phyloP scores from a whole-genome alignment of 2,797 vertebrate species.

The Rhinophrynus dorsalis region DNA sequence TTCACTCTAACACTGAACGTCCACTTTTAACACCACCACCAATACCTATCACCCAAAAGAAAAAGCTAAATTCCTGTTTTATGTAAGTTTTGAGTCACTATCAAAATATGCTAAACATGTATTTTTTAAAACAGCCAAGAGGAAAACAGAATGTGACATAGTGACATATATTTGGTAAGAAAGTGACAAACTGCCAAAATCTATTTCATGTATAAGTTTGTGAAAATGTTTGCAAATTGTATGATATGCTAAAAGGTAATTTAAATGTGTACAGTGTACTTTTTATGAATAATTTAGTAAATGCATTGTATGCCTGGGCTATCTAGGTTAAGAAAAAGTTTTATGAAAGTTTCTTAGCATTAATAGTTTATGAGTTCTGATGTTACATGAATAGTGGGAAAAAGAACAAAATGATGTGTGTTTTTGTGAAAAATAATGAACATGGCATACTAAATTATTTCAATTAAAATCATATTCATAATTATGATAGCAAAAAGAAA shows the following conservation, averaged over 20 bases:
- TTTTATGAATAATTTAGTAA: conserved; percentile 44
- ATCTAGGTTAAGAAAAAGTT: conserved; percentile 40
- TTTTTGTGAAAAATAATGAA: background rate
- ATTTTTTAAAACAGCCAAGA: conserved; percentile 20
- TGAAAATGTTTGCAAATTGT: conserved; percentile 45
- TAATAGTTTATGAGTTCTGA: conserved; percentile 35
- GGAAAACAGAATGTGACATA: conserved; percentile 35
- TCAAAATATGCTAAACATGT: conserved; percentile 18
- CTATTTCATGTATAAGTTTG: conserved; percentile 39
- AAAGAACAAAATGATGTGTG: conserved; percentile 20
- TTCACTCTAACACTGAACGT: too few species aligned
- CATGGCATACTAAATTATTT: background rate
- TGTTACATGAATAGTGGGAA: conserved; percentile 34
- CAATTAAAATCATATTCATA: conserved; percentile 11
- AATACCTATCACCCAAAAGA: background rate
- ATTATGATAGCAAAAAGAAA: conserved; percentile 19
- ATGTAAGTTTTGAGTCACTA: background rate
- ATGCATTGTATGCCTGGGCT: conserved; percentile 31
- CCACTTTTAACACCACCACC: too few species aligned
- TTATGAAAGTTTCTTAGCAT: conserved; percentile 35
- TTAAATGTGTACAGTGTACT: conserved; percentile 45
- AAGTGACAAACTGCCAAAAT: conserved; percentile 35
- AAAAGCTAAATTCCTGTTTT: background rate
- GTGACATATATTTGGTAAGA: conserved; percentile 31
- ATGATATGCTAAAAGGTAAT: conserved; percentile 42